Base-by-base conservation (phyloP, 2,797 vertebrate species). In the Pipistrellus pygmaeus region DNA sequence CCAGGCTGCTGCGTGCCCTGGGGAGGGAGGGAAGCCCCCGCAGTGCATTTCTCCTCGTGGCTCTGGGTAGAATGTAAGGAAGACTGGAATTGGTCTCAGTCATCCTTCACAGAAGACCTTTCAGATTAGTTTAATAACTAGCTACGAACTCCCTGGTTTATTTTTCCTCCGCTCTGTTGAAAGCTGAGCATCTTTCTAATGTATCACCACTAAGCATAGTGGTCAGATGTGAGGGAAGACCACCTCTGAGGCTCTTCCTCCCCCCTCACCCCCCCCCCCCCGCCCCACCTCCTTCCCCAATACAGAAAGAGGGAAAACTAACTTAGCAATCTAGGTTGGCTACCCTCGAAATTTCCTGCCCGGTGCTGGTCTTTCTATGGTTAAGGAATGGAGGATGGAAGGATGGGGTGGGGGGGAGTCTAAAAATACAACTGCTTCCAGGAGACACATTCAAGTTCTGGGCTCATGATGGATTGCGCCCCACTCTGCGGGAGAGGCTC, bases 391-490 rank as follows among this genome's bases (percentile, higher is more conserved):
- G 97, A 96, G 93, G 96, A 44, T 44, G 44, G 44, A 11, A 48
- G 46, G 46, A 85, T 93, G 95, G 94, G 53, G 18, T 17, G 86
- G 95, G 93, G 18, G 38, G 72, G 6, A 88, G 92, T 85, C 97
- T 97, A 96, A 97, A 96, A 93, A 96, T 95, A 94, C 90, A 95
- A 85, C 94, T 30, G 96, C 97, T 95, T 91, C 88, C 51, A 64
- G 85, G 85, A 93, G 90, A 95, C 85, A 96, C 94, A 73, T 76
- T 95, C 92, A 93, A 97, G 93, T 97, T 97, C 95, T 90, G 66
- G 0, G 77, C 62, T 96, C 85, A 4, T 23, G 95, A 95, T 69
- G 93, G 90, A 97, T 92, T 12, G 57, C 86, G 62, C 83, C 93
- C 72, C 81, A 25, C 60, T 91, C 17, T 15, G 46, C 13, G 46